phyloP scores from a whole-genome alignment of 1,140 invertebrate genomes.

The Drosophila suzukii region DNA sequence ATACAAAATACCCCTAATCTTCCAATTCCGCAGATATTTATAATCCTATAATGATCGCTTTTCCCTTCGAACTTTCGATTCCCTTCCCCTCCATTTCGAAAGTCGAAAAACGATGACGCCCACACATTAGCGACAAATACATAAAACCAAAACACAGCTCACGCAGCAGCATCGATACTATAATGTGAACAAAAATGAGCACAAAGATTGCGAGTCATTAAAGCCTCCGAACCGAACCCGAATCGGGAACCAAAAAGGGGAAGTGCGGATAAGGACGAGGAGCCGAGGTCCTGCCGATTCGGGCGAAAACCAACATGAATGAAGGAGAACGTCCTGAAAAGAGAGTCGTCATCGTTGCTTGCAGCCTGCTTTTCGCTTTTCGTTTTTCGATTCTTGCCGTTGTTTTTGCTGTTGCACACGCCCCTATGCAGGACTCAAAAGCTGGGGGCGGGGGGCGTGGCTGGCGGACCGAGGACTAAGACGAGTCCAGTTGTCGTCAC shows the following conservation, averaged over 20 bases:
- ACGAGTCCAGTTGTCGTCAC: constrained; percentile 64
- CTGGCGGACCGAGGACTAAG: constrained; percentile 7
- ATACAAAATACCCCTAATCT: too few relatives aligned
- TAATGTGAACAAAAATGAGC: constrained; percentile 33
- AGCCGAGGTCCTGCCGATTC: neutral
- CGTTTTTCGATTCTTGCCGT: constrained; percentile 37
- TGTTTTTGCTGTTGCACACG: constrained; percentile 33
- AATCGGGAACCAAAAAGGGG: neutral
- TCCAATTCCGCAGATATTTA: neutral
- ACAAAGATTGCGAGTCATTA: constrained; percentile 61
- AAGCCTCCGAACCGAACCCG: constrained; percentile 17
- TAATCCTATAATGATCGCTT: neutral
- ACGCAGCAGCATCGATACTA: constrained; percentile 20
- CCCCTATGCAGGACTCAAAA: constrained; percentile 52
- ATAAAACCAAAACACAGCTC: constrained; percentile 33
- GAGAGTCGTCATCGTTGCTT: constrained; percentile 56
- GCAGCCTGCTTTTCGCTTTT: constrained; percentile 29
- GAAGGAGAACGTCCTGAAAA: constrained; percentile 71
- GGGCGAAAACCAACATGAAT: constrained; percentile 62
- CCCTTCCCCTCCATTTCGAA: constrained; percentile 42
- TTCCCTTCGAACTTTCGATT: neutral
- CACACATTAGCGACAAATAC: constrained; percentile 51
- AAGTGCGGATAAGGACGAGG: neutral
- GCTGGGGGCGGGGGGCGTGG: constrained; percentile 6
- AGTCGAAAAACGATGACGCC: constrained; percentile 70